Evolutionary conservation across 1,140 invertebrate species (phyloP), one percentile per base, ranked within the genome.

Genomic region (Luehdorfia chinensis): DNA sequence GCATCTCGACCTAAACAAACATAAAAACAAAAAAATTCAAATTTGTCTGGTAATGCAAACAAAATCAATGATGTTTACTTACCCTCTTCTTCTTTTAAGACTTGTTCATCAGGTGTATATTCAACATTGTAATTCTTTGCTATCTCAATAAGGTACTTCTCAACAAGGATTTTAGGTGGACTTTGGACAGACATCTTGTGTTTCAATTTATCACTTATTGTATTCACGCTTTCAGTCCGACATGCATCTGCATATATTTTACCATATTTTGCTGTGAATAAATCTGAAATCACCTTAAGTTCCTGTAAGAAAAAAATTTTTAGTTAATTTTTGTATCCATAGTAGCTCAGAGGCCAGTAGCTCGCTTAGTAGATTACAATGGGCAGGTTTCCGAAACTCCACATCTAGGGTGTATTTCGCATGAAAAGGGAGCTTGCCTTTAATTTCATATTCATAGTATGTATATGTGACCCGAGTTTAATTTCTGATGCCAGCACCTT

Each of bases 121-220:
- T 93, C 90, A 32, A 98, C 91, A 80, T 96, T 94, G 69, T 97
- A 97, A 78, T 95, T 96, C 74, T 96, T 98, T 2, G 98, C 96
- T 60, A 99, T 99, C 88, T 99, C 98, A 63, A 97, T 94, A 12
- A 97, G 81, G 87, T 97, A 98, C 69, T 95, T 96, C 79, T 99
- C 98, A 31, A 99, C 95, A 5, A 99, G 87, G 44, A 98, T 86
- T 78, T 98, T 99, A 0, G 97, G 96, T 1, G 98, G 98, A 28
- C 97, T 96, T 68, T 98, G 96, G 1, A 99, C 93, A 25, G 95
- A 93, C 77, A 99, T 89, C 88, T 99, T 99, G 68, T 98, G 95
- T 79, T 98, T 97, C 3, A 99, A 76, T 84, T 99, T 98, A 55
- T 97, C 94, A 67, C 96, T 98, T 12, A 97, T 93, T 18, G 84